phyloP scores from a whole-genome alignment of 2,797 vertebrate species.

The Eremophila alpestris region DNA sequence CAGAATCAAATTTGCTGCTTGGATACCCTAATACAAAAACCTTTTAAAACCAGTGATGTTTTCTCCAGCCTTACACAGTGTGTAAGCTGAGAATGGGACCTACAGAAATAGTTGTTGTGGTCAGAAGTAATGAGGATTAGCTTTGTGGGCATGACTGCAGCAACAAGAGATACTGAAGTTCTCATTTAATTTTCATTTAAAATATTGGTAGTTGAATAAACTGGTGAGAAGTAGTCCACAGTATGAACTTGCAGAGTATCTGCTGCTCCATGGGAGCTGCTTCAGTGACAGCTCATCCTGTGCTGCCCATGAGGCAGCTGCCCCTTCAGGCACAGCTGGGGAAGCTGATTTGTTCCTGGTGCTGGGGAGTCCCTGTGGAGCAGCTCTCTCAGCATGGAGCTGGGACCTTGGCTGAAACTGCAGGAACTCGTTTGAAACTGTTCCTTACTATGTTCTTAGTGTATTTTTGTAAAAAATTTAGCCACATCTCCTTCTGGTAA shows the following conservation, averaged over 20 bases:
- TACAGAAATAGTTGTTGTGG: neutral
- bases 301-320: neutral
- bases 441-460: neutral
- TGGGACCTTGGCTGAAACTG: neutral
- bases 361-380: neutral
- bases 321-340: neutral
- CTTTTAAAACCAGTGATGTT: neutral
- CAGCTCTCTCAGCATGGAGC: neutral
- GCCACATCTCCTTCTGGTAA: neutral
- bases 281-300: neutral
- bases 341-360: neutral
- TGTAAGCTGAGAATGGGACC: neutral
- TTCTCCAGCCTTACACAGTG: neutral
- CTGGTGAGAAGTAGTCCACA: neutral
- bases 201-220: neutral
- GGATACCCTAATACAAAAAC: neutral
- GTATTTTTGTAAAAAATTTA: neutral
- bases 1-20: neutral
- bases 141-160: neutral
- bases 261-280: neutral
- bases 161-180: neutral
- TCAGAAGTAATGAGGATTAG: neutral
- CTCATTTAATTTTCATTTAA: neutral
- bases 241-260: neutral
- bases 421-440: neutral